phyloP scores from a whole-genome alignment of 2,888 invertebrate species.

The Fragum fragum region DNA sequence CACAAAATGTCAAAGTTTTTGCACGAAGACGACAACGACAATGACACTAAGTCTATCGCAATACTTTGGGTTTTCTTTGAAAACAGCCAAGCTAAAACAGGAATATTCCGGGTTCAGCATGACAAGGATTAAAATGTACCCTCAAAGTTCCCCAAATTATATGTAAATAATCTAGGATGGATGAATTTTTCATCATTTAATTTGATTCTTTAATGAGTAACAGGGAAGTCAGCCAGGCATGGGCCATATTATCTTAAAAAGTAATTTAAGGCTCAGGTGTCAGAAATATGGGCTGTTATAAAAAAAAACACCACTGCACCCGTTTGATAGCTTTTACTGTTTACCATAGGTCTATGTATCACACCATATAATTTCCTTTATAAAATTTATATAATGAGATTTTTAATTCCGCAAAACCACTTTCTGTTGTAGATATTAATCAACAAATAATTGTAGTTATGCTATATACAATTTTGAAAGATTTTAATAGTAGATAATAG shows the following conservation, averaged over 20 bases:
- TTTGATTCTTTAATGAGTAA: slow-evolving; percentile 61
- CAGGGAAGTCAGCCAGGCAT: slow-evolving; percentile 47
- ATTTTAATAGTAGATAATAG: too few species aligned
- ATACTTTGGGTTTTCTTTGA: too few species aligned
- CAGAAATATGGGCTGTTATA: slow-evolving; percentile 37
- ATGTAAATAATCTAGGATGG: slow-evolving; percentile 19
- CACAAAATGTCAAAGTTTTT: too few species aligned
- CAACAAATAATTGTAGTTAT: background rate
- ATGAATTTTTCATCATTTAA: slow-evolving; percentile 41
- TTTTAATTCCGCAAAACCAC: background rate
- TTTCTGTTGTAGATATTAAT: background rate
- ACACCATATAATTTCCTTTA: background rate
- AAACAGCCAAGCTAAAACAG: too few species aligned
- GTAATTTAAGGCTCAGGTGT: slow-evolving; percentile 54
- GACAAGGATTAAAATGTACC: too few species aligned
- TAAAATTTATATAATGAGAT: background rate
- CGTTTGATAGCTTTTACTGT: too few species aligned
- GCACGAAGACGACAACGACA: too few species aligned
- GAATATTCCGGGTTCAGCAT: too few species aligned
- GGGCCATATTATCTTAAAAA: slow-evolving; percentile 57
- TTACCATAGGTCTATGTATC: background rate
- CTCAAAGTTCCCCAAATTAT: slow-evolving; percentile 18
- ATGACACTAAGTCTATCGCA: too few species aligned
- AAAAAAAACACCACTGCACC: slow-evolving; percentile 9
- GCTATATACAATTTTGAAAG: background rate